These are phyloP conservation scores for Epirrita christyi DNA, from an alignment of 2,888 invertebrate species.

Conservation along the genomic window DNA sequence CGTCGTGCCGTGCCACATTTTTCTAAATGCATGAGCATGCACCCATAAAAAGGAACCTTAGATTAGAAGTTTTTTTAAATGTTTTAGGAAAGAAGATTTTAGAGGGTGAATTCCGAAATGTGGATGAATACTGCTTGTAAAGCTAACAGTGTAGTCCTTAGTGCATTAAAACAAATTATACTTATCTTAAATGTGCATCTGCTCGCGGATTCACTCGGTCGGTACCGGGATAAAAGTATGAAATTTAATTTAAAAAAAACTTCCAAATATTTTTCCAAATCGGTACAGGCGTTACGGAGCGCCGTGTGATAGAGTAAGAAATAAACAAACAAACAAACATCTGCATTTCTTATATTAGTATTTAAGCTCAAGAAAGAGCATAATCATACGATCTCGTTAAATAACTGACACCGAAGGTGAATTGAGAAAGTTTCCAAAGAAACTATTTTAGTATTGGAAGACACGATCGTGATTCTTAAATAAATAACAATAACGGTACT, in stretches of 20 bases:
- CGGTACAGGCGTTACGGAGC: too few relatives aligned
- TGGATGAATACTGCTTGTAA: background rate
- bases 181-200: too few relatives aligned
- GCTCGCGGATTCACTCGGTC: too few relatives aligned
- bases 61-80: conserved; percentile 13
- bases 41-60: conserved; percentile 44
- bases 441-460: conserved; percentile 3
- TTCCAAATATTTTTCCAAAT: too few relatives aligned
- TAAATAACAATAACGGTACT: conserved; percentile 36
- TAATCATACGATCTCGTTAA: conserved; percentile 11
- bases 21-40: conserved; percentile 62
- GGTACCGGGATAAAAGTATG: too few relatives aligned
- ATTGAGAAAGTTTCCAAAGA: conserved; percentile 1
- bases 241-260: too few relatives aligned
- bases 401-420: conserved; percentile 5
- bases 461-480: conserved; percentile 31
- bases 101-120: background rate
- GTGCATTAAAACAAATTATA: too few relatives aligned
- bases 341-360: background rate
- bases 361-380: background rate
- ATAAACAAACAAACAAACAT: background rate
- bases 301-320: too few relatives aligned
- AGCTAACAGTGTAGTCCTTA: too few relatives aligned
- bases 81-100: background rate
- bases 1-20: conserved; percentile 77